These are phyloP conservation scores for Rhinatrema bivittatum DNA, from an alignment of 2,797 vertebrate genomes.

Conservation along the genomic window DNA sequence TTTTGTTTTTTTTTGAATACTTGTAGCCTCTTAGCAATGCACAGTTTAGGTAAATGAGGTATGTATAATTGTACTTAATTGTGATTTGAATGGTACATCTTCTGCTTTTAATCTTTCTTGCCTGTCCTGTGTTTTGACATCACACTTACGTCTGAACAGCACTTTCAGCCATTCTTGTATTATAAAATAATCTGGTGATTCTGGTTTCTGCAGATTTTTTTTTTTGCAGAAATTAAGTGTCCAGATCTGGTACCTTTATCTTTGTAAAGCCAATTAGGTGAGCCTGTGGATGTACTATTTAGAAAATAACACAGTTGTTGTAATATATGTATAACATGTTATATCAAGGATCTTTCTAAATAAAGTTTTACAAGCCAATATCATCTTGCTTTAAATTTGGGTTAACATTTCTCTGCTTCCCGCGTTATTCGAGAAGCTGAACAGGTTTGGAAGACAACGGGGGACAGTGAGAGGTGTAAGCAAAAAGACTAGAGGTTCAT, in stretches of 20 bases:
- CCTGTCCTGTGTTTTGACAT: conserved; percentile 41
- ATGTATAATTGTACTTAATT: conserved; percentile 45
- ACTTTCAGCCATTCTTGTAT: conserved; percentile 60
- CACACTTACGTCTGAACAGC: too few relatives aligned
- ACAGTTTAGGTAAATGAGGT: conserved; percentile 3
- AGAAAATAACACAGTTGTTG: conserved; percentile 68
- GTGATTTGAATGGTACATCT: conserved; percentile 59
- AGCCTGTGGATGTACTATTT: conserved; percentile 62
- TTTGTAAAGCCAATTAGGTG: conserved; percentile 48
- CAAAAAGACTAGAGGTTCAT: too few relatives aligned
- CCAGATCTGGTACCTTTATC: conserved; percentile 68
- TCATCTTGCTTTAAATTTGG: not conserved
- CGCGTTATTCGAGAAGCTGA: too few relatives aligned
- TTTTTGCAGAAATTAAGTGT: conserved; percentile 69
- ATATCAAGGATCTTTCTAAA: conserved; percentile 81
- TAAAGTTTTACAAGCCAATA: conserved; percentile 64
- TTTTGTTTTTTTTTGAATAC: too few relatives aligned
- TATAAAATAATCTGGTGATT: conserved; percentile 46
- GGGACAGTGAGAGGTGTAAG: too few relatives aligned
- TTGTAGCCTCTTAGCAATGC: conserved; percentile 11
- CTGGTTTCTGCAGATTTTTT: conserved; percentile 66
- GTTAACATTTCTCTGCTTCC: too few relatives aligned
- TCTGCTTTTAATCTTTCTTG: conserved; percentile 20
- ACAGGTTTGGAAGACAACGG: too few relatives aligned
- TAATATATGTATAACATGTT: conserved; percentile 76